Evolutionary conservation across 2,113 vertebrate species (phyloP), one percentile per base, ranked within the genome.

Genomic region (Ochotona curzoniae): DNA sequence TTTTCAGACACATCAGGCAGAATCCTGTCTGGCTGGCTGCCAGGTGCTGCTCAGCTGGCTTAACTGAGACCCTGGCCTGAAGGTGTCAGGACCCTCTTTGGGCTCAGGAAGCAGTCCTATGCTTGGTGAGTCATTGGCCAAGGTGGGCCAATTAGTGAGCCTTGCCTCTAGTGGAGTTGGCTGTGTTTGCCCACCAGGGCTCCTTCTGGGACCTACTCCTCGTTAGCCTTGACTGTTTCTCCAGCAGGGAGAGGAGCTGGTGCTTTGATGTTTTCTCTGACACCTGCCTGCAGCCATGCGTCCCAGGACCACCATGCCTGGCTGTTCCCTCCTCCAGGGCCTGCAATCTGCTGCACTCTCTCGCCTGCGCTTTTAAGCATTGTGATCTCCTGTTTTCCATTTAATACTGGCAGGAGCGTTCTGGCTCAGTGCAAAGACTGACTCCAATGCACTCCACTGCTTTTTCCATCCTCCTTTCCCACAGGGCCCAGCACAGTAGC

Each of bases 11-110:
- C 35, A 70, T n/a, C 23, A 0, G 13, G 61, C 35, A 61, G 28
- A 78, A n/a, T 60, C 57, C 49, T 21, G 38, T 49, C 47, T 73
- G 67, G 73, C 8, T 38, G 69, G 54, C 61, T 76, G 21, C 63
- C 28, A 15, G 30, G 85, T 0, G 0, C 75, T 0, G 0, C 75
- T 47, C 11, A 8, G 64, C 20, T 23, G 0, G 0, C 74, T 61
- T 54, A 44, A 44, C 61, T 4, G 38, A 54, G 10, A 64, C 61
- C 49, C 81, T 71, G 73, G 18, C 57, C 11, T 44, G 64, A 83
- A 49, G 83, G 54, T n/a, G 21, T 18, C 63, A 20, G 32, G 64
- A 26, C 5, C 11, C 79, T 78, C 3, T 0, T 23, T 35, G 57
- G 61, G 17, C 57, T 44, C 20, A 30, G 25, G 49, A 61, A 14